Percentiles rank a stretch among this genome's conserved stretches.
phyloP scores from a whole-genome alignment of 2,113 vertebrate species.

The Craseonycteris thonglongyai region DNA sequence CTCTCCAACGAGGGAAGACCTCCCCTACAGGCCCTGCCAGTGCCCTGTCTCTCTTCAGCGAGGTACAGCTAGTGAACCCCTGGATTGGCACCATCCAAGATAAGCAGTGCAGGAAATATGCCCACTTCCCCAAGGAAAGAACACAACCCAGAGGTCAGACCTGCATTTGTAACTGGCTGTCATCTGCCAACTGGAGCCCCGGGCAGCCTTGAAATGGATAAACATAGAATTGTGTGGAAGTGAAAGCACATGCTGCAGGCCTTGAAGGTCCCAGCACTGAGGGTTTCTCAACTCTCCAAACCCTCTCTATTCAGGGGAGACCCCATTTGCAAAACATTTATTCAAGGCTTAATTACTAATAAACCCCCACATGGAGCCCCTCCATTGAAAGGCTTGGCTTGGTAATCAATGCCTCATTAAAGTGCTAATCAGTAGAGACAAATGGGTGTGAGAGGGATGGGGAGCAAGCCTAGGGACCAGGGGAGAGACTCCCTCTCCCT shows the following conservation, averaged over 20 bases:
- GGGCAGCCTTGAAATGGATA: conserved; percentile 60
- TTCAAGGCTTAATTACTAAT: conserved; percentile 75
- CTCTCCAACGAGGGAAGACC: neutral
- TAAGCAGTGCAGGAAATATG: neutral
- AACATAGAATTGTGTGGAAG: conserved; percentile 45
- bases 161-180: neutral
- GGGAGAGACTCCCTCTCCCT: neutral
- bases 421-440: conserved; percentile 74
- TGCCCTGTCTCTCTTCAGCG: neutral
- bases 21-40: neutral
- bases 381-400: conserved; percentile 68
- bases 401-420: conserved; percentile 79
- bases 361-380: conserved; percentile 69
- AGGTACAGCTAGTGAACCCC: neutral
- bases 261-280: neutral
- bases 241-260: conserved; percentile 31
- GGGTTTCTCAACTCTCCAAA: conserved; percentile 49
- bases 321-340: conserved; percentile 80
- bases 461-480: conserved; percentile 58
- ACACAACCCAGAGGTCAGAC: neutral
- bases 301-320: conserved; percentile 68
- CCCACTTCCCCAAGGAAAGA: neutral
- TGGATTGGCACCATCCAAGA: neutral
- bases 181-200: neutral
- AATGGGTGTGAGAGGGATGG: conserved; percentile 57